Evolutionary conservation across 2,888 invertebrate genomes (phyloP).

Genomic region (Dioctria rufipes): DNA sequence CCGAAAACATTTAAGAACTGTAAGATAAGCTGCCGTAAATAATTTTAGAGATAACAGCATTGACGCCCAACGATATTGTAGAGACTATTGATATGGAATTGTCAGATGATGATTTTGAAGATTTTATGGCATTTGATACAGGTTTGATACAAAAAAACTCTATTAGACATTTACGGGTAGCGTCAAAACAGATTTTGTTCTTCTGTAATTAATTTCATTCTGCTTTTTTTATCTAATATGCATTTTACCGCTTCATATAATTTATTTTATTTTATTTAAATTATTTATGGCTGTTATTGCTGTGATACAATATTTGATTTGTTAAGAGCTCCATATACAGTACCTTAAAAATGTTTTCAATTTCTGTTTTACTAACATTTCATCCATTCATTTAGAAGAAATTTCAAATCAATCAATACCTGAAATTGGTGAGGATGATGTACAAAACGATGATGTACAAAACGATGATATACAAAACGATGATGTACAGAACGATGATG

Average conservation of each 20-base stretch:
- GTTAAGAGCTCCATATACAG: too few relatives aligned
- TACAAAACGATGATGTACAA: not conserved
- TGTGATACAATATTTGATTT: not conserved
- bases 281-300: too few relatives aligned
- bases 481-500: not conserved
- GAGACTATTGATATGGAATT: slow-evolving; percentile 90
- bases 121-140: slow-evolving; percentile 68
- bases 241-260: too few relatives aligned
- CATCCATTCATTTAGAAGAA: slow-evolving; percentile 42
- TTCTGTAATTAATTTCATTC: too few relatives aligned
- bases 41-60: not conserved
- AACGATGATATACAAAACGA: not conserved
- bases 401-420: slow-evolving; percentile 36
- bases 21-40: not conserved
- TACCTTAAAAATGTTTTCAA: too few relatives aligned
- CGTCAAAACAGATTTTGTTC: too few relatives aligned
- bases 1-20: too few relatives aligned
- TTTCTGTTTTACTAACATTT: not conserved
- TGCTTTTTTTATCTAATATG: too few relatives aligned
- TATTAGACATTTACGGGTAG: too few relatives aligned
- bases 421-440: slow-evolving; percentile 2
- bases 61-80: slow-evolving; percentile 72
- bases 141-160: slow-evolving; percentile 63
- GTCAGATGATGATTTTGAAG: slow-evolving; percentile 82
- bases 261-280: too few relatives aligned